phyloP scores from a whole-genome alignment of 2,888 invertebrate species.

The Xanthia togata region DNA sequence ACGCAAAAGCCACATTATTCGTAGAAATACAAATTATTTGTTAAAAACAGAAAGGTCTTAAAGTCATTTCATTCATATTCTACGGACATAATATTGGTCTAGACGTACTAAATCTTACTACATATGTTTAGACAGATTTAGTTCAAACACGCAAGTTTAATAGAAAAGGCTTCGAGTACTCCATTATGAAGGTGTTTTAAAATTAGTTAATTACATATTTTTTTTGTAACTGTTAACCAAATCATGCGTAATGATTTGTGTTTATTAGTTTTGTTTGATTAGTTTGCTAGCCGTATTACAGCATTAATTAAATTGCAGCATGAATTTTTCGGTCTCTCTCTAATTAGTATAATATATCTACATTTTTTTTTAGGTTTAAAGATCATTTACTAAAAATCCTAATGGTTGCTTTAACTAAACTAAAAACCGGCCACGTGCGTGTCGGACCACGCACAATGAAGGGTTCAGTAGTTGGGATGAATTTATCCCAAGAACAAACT shows the following conservation, averaged over 20 bases:
- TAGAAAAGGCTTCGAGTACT: conserved; percentile 26
- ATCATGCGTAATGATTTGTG: conserved; percentile 19
- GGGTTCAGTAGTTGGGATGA: no score
- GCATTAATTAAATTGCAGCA: not conserved
- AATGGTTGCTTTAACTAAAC: not conserved
- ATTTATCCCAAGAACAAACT: no score
- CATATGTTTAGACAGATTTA: conserved; percentile 44
- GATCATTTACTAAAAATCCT: not conserved
- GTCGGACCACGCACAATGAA: no score
- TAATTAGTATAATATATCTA: no score
- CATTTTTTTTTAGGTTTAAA: no score
- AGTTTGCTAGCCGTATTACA: not conserved
- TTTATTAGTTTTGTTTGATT: conserved; percentile 18
- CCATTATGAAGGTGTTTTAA: conserved; percentile 33
- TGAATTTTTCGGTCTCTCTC: not conserved
- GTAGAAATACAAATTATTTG: conserved; percentile 27
- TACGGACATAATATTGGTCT: conserved; percentile 55
- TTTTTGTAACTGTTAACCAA: conserved; percentile 9
- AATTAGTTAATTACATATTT: conserved; percentile 41
- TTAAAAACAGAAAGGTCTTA: conserved; percentile 36
- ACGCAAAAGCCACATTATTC: conserved; percentile 14
- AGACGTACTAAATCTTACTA: conserved; percentile 63
- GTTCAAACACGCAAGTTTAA: conserved; percentile 52
- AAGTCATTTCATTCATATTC: conserved; percentile 51
- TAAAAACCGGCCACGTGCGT: no score